Percentiles rank a stretch among this genome's conserved stretches.
These are phyloP conservation scores for Steinernema feltiae DNA, from an alignment of 1,140 invertebrate species.

Conservation along the genomic window DNA sequence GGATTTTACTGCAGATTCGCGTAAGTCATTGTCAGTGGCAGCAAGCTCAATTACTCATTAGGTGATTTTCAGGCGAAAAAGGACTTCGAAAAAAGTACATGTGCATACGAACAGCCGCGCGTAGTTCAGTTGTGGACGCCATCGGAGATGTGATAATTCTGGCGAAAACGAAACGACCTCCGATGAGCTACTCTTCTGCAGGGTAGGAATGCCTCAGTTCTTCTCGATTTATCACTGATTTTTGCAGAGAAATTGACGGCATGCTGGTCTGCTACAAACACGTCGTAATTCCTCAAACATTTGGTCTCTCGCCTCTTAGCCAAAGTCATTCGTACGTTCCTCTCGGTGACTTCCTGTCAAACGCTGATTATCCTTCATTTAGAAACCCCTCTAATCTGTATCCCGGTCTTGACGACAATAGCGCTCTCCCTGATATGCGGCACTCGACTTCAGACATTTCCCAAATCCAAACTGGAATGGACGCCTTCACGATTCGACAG, in stretches of 20 bases:
- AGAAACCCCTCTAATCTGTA: slow-evolving; percentile 17
- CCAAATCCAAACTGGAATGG: background rate
- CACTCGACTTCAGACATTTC: background rate
- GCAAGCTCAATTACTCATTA: background rate
- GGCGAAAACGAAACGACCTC: slow-evolving; percentile 32
- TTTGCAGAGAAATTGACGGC: slow-evolving; percentile 38
- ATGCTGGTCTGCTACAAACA: slow-evolving; percentile 32
- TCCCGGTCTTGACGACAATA: background rate
- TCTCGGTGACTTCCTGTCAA: background rate
- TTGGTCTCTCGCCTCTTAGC: background rate
- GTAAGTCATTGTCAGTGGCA: slow-evolving; percentile 25
- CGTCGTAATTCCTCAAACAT: slow-evolving; percentile 27
- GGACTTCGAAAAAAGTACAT: slow-evolving; percentile 30
- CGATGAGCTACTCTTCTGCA: slow-evolving; percentile 27
- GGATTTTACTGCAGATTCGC: slow-evolving; percentile 35
- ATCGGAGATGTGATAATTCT: slow-evolving; percentile 32
- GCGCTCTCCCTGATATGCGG: background rate
- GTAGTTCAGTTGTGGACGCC: slow-evolving; percentile 32
- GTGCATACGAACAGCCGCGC: slow-evolving; percentile 32
- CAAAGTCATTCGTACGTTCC: slow-evolving; percentile 20
- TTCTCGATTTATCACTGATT: background rate
- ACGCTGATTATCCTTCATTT: slow-evolving; percentile 4
- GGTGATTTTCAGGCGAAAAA: slow-evolving; percentile 33
- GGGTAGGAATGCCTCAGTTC: slow-evolving; percentile 22
- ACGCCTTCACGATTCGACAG: background rate